Conservation (phyloP, 2,888 invertebrate genomes). For the Yponomeuta evonymella region DNA sequence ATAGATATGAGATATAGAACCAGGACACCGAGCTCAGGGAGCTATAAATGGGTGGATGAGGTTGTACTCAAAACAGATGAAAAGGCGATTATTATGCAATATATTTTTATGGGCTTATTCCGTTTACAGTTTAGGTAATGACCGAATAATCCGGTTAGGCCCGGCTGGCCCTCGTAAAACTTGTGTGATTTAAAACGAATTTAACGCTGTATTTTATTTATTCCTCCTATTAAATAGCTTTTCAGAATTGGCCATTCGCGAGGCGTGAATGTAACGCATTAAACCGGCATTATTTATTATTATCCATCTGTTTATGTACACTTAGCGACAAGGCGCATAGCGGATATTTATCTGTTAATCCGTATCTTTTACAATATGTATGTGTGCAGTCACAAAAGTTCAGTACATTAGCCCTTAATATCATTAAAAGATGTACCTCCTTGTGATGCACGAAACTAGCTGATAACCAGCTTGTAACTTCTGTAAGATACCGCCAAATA, state of each 20-base stretch:
- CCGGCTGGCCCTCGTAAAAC: background rate
- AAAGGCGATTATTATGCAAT: background rate
- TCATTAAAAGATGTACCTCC: too few species aligned
- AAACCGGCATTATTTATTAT: background rate
- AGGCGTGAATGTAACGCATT: background rate
- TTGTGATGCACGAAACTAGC: too few species aligned
- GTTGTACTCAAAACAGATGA: background rate
- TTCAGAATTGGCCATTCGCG: background rate
- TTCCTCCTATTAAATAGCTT: background rate
- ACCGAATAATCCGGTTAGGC: background rate
- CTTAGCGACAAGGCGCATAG: too few species aligned
- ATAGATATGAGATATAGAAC: too few species aligned
- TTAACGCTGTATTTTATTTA: background rate
- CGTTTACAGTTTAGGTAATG: background rate
- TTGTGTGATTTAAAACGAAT: background rate
- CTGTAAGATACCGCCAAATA: too few species aligned
- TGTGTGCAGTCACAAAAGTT: too few species aligned
- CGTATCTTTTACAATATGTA: too few species aligned
- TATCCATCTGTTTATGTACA: too few species aligned
- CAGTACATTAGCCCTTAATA: too few species aligned
- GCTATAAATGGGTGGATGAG: background rate
- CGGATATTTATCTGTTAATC: too few species aligned
- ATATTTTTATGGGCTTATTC: background rate
- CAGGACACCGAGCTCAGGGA: too few species aligned
- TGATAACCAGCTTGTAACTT: too few species aligned